Conservation (phyloP, 2,888 invertebrate species). For the Monochamus alternatus region DNA sequence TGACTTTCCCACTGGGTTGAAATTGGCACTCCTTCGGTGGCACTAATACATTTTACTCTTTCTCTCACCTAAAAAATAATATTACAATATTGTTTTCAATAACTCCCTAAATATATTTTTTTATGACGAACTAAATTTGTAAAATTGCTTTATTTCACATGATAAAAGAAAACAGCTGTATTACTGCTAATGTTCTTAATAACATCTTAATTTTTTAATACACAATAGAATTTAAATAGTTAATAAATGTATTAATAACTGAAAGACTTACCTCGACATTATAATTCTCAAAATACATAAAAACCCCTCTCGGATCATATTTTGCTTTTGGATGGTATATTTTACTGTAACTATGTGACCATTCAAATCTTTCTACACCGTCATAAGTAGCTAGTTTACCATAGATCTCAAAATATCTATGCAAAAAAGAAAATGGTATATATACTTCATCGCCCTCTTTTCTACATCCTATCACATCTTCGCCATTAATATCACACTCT, state of each 20-base stretch:
- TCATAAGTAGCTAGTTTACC: constrained; percentile 85
- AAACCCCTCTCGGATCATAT: constrained; percentile 92
- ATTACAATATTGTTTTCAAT: no score
- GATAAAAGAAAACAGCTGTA: neutral
- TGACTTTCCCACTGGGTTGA: constrained; percentile 97
- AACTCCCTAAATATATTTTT: no score
- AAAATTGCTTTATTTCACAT: neutral
- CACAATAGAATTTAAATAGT: no score
- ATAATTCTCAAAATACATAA: constrained; percentile 98
- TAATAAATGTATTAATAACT: neutral
- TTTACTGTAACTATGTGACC: constrained; percentile 95
- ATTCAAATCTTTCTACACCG: constrained; percentile 89
- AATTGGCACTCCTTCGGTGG: constrained; percentile 93
- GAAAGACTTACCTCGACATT: constrained; percentile 97
- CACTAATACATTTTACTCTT: constrained; percentile 96
- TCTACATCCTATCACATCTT: constrained; percentile 72
- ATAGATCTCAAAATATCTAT: constrained; percentile 95
- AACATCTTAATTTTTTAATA: no score
- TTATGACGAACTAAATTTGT: neutral
- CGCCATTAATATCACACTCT: constrained; percentile 92
- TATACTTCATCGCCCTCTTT: constrained; percentile 84
- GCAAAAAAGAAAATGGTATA: constrained; percentile 93
- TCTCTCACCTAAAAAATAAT: constrained; percentile 41
- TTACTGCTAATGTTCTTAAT: no score
- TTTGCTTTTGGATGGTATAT: constrained; percentile 90